Evolutionary conservation across 2,113 vertebrate genomes (phyloP), one percentile per base, ranked within the genome.

Genomic region (Serinus canaria): DNA sequence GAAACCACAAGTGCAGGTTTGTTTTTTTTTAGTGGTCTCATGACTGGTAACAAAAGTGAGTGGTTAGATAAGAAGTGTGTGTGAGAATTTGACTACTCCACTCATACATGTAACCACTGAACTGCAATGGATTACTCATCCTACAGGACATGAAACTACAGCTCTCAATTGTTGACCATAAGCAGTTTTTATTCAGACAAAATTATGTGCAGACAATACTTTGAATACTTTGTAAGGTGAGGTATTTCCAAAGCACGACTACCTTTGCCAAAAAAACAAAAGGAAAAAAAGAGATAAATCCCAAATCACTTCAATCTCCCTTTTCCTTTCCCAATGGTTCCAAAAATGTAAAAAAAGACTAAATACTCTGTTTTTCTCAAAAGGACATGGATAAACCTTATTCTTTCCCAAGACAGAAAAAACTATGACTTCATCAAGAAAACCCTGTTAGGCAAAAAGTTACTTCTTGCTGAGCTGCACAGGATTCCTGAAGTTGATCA

Each of bases 81-180:
- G 21, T 90, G 89, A 92, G 77, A 78, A 19, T 68, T 52, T 70
- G 56, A 64, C 67, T 85, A 27, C 60, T 95, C 62, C 44, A 89
- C 80, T 94, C 78, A 46, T 1, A 75, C 47, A 74, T 63, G 28
- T 43, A 93, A 96, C 35, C 23, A 53, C 47, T 15, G 31, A 88
- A 94, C 39, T 93, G 90, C 83, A 83, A 55, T 21, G 76, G 60
- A 86, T 95, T 95, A 88, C 49, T 95, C 81, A 70, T 75, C 82
- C 74, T 53, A 43, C 11, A 91, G 66, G 79, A 75, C 39, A 41
- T 70, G n/a, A 94, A 96, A 76, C 44, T 68, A 72, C 69, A 86
- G 27, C 90, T 92, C 75, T 59, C 18, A 84, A 24, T 50, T 75
- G 25, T 31, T 46, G 56, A 73, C 60, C 72, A 35, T 52, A 69